Evolutionary conservation across 2,888 invertebrate genomes (phyloP), one percentile per base, ranked within the genome.

Genomic region (Apotomis turbidana): DNA sequence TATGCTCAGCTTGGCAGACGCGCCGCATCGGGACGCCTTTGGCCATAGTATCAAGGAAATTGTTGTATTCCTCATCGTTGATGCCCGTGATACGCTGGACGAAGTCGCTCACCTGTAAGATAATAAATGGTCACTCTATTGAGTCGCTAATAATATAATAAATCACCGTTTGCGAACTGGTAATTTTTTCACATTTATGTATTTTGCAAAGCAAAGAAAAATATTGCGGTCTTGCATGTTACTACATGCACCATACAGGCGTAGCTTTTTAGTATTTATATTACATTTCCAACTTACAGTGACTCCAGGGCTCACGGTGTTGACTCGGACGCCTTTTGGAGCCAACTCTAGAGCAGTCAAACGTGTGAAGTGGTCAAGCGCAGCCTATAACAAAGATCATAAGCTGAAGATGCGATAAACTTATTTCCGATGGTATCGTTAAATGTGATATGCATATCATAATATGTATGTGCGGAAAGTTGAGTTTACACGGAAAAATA

Each of bases 261-360:
- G 27, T 27, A 27, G 2, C 27, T 27, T 27, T 27, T 27, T 27
- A 27, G 27, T 27, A 27, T 27, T 27, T 13, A 62, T 0, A 5
- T 10, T 10, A 9, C 4, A 38, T 13, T 27, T 54, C 0, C 5
- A 10, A 68, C 72, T 96, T 9, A 94, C 80, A 10, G 95, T 93
- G 0, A 96, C 95, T 44, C 96, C 96, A 46, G 96, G 96, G 81
- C 95, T 95, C 3, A 96, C 95, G 68, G 94, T 90, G 83, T 96
- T 96, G 0, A 95, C 95, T 51, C 96, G 85, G 3, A 96, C 94
- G 62, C 76, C 87, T 79, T 93, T 91, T 0, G 84, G 77, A 75
- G 94, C 94, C 60, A 95, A 83, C 78, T 95, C 96, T 67, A 97
- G 85, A 10, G 96, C 96, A 12, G 94, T 87, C 81, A 95, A 95